These are phyloP conservation scores for Gnathonemus echidnorhynchus DNA, from an alignment of 2,113 vertebrate species.

Conservation along the genomic window DNA sequence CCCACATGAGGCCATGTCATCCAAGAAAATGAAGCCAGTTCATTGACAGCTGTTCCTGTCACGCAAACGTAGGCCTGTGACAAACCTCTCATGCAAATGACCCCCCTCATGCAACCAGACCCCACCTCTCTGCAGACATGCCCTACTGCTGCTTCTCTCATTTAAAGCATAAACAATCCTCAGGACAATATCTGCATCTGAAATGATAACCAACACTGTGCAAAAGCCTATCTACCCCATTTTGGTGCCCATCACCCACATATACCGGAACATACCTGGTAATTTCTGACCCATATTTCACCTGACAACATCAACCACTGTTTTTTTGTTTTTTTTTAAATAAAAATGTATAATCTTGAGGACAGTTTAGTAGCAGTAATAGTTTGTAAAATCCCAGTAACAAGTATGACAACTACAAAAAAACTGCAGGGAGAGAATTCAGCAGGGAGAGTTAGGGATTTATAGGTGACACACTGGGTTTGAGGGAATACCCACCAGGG, in stretches of 20 bases:
- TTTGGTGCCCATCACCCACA: background rate
- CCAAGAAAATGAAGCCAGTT: background rate
- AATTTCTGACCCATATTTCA: background rate
- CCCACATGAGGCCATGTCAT: conserved; percentile 29
- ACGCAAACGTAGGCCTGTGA: background rate
- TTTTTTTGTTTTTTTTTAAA: background rate
- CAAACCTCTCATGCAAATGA: background rate
- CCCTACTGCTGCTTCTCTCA: background rate
- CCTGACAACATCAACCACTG: background rate
- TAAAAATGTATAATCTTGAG: background rate
- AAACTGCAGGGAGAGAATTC: background rate
- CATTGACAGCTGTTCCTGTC: conserved; percentile 23
- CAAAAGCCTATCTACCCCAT: background rate
- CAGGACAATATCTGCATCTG: background rate
- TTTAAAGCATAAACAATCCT: background rate
- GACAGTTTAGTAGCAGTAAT: background rate
- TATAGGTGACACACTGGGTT: background rate
- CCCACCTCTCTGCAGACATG: background rate
- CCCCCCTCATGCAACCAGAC: background rate
- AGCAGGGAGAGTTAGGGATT: background rate
- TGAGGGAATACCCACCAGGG: background rate
- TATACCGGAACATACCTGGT: background rate
- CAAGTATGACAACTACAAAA: background rate
- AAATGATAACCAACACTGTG: background rate
- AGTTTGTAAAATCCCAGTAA: background rate